Conservation (phyloP, 2,113 vertebrate genomes). For the Amblyornis subalaris region DNA sequence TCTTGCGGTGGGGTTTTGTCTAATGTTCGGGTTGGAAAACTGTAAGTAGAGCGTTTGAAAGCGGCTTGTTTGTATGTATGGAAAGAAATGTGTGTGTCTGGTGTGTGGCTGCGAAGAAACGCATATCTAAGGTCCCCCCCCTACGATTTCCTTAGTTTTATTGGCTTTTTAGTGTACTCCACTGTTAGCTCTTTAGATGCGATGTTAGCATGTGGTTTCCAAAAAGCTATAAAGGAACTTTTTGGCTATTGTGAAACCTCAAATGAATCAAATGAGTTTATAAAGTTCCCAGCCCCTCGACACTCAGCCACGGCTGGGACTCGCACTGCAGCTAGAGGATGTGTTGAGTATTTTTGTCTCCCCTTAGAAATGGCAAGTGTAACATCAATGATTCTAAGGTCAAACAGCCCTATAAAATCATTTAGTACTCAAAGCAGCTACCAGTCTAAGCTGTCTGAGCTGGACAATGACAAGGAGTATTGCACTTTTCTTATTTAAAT, state of each 20-base stretch:
- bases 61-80: neutral
- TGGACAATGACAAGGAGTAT: constrained; percentile 1
- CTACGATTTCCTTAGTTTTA: constrained; percentile 29
- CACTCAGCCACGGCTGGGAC: constrained; percentile 22
- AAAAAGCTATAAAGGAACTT: constrained; percentile 61
- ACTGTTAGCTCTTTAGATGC: constrained; percentile 20
- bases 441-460: constrained; percentile 27
- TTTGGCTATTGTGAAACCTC: constrained; percentile 60
- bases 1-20: neutral
- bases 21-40: neutral
- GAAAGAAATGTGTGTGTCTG: neutral
- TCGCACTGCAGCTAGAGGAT: constrained; percentile 51
- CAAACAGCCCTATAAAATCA: constrained; percentile 54
- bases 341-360: constrained; percentile 50
- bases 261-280: constrained; percentile 60
- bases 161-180: constrained; percentile 19
- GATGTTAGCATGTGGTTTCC: constrained; percentile 35
- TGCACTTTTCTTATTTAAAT: constrained; percentile 63
- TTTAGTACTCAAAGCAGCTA: constrained; percentile 45
- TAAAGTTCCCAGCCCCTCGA: constrained; percentile 51
- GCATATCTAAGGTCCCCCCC: neutral
- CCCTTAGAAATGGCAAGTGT: constrained; percentile 58
- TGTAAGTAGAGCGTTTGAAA: neutral
- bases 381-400: constrained; percentile 44
- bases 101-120: constrained; percentile 15